Evolutionary conservation across 1,140 invertebrate genomes (phyloP).

Genomic region (Magallana ariakensis): DNA sequence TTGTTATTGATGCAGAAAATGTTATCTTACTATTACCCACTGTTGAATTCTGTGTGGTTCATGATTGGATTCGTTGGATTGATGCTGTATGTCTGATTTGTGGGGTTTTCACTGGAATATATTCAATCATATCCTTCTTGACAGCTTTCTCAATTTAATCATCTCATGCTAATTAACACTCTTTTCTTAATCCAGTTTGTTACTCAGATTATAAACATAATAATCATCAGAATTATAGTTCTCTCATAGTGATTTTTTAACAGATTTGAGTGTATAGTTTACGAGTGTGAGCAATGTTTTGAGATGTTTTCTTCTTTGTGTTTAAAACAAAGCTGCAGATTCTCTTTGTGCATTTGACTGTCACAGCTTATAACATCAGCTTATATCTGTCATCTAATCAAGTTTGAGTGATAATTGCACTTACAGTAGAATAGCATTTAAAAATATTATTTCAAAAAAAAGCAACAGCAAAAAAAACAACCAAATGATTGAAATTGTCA

Average conservation of each 20-base stretch:
- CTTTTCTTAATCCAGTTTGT: slow-evolving; percentile 8
- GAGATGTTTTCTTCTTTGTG: neutral
- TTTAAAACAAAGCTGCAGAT: neutral
- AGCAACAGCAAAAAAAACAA: neutral
- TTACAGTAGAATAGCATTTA: neutral
- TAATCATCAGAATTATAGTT: neutral
- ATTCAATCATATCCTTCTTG: neutral
- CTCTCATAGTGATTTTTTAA: neutral
- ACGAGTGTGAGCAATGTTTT: neutral
- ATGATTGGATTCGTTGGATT: too few relatives aligned
- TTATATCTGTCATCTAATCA: neutral
- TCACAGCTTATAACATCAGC: slow-evolving; percentile 4
- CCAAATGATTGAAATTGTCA: too few relatives aligned
- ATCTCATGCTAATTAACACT: neutral
- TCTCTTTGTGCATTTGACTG: neutral
- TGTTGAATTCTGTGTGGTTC: too few relatives aligned
- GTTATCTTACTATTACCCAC: too few relatives aligned
- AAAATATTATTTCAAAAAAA: too few relatives aligned
- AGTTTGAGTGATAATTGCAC: slow-evolving; percentile 4
- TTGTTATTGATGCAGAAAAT: too few relatives aligned
- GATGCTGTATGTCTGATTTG: too few relatives aligned
- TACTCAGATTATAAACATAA: neutral
- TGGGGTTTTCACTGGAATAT: neutral
- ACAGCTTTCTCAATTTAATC: neutral
- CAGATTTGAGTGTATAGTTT: neutral